Evolutionary conservation across 2,113 vertebrate genomes (phyloP).

Genomic region (Physeter macrocephalus): DNA sequence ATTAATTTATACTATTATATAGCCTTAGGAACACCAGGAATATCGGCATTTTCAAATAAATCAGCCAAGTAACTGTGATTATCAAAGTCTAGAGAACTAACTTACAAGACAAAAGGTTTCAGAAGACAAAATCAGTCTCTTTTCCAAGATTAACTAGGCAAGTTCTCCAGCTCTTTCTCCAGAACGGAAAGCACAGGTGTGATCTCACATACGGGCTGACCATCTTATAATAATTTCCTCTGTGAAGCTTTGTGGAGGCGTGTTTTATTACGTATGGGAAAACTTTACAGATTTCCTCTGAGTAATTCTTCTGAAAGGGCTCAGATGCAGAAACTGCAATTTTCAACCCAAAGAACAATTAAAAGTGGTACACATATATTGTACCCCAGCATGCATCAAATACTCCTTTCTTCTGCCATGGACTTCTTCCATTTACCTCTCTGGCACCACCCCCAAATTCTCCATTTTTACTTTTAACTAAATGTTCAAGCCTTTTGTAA

Average conservation of each 20-base stretch:
- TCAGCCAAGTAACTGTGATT: not conserved
- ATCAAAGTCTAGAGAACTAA: not conserved
- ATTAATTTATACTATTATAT: not conserved
- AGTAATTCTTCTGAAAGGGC: not conserved
- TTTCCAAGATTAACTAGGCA: not conserved
- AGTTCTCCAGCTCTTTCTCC: not conserved
- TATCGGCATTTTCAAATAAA: not conserved
- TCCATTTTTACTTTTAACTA: slow-evolving; percentile 59
- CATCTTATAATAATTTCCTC: not conserved
- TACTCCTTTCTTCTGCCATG: not conserved
- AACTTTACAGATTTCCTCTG: not conserved
- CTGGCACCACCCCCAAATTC: not conserved
- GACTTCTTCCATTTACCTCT: slow-evolving; percentile 26
- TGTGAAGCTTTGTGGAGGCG: not conserved
- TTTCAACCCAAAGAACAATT: not conserved
- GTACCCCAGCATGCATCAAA: slow-evolving; percentile 18
- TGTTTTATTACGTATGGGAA: not conserved
- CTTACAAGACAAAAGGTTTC: not conserved
- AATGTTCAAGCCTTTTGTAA: slow-evolving; percentile 56
- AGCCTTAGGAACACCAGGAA: not conserved
- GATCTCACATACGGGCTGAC: not conserved
- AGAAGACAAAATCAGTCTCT: not conserved
- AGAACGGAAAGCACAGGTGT: not conserved
- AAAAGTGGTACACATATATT: not conserved
- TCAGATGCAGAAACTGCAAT: not conserved